Conservation (phyloP, 2,113 vertebrate species). For the Crotalus helleri region DNA sequence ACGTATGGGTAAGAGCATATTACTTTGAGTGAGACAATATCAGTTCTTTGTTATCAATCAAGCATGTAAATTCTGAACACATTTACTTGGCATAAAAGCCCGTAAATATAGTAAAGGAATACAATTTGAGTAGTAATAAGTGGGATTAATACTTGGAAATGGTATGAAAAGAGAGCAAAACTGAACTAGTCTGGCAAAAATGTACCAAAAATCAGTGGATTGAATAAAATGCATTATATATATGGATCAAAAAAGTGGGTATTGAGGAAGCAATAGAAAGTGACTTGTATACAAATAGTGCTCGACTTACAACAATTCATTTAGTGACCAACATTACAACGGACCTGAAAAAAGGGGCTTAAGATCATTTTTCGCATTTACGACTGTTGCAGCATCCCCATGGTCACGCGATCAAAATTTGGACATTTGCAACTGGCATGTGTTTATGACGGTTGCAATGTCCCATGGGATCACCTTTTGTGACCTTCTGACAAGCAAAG, state of each 20-base stretch:
- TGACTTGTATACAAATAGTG: not conserved
- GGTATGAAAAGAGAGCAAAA: not conserved
- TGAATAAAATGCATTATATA: not conserved
- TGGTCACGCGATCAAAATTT: not conserved
- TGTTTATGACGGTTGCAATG: not conserved
- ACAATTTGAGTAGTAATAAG: not conserved
- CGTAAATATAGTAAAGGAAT: not conserved
- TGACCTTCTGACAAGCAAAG: not conserved
- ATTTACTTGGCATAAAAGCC: not conserved
- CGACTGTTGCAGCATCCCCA: not conserved
- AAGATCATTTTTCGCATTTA: not conserved
- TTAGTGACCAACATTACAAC: not conserved
- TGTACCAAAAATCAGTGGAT: not conserved
- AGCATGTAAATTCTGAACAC: not conserved
- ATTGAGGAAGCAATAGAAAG: not conserved
- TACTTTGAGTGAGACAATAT: not conserved
- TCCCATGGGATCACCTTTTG: not conserved
- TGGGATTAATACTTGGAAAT: not conserved
- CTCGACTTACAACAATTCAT: not conserved
- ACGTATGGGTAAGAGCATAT: constrained; percentile 81
- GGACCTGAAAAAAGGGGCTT: not conserved
- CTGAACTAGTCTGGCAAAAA: not conserved
- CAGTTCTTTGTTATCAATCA: not conserved
- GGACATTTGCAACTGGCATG: not conserved
- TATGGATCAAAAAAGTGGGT: not conserved